Conservation (phyloP, 2,113 vertebrate genomes). For the Pachycephala philippinensis region DNA sequence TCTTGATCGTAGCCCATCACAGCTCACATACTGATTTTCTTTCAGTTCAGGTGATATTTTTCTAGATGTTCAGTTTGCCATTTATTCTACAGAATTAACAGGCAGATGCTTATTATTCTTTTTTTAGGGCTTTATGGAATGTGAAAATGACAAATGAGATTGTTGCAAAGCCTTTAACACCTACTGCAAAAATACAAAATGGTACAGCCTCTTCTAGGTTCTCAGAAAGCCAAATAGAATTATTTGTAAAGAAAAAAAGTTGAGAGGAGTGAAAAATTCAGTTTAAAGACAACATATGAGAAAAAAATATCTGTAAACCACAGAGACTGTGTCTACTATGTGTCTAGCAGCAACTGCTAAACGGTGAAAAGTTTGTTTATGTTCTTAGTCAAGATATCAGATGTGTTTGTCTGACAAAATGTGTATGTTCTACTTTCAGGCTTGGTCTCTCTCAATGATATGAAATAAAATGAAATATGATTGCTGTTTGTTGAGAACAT, state of each 20-base stretch:
- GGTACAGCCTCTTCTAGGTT: background rate
- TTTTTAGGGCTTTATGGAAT: background rate
- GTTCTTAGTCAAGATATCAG: background rate
- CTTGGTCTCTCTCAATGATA: background rate
- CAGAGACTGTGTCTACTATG: background rate
- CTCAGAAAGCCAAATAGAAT: background rate
- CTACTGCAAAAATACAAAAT: background rate
- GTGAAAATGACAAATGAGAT: background rate
- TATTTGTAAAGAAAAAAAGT: background rate
- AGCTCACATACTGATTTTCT: background rate
- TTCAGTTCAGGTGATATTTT: background rate
- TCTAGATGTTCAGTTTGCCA: background rate
- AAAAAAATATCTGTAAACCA: background rate
- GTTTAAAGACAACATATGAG: background rate
- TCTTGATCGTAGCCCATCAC: background rate
- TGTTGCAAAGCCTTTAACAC: background rate
- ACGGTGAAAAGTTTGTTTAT: background rate
- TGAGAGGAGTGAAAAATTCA: background rate
- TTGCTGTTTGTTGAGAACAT: background rate
- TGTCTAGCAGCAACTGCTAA: background rate
- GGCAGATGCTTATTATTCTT: background rate
- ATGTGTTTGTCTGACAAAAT: background rate
- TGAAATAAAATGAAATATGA: conserved; percentile 25
- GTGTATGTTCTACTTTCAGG: background rate
- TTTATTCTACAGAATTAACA: background rate